A percentile compares a stretch with the other conserved stretches of the same genome.
These are phyloP conservation scores for Candidula unifasciata DNA, from an alignment of 2,888 invertebrate species.

Conservation along the genomic window DNA sequence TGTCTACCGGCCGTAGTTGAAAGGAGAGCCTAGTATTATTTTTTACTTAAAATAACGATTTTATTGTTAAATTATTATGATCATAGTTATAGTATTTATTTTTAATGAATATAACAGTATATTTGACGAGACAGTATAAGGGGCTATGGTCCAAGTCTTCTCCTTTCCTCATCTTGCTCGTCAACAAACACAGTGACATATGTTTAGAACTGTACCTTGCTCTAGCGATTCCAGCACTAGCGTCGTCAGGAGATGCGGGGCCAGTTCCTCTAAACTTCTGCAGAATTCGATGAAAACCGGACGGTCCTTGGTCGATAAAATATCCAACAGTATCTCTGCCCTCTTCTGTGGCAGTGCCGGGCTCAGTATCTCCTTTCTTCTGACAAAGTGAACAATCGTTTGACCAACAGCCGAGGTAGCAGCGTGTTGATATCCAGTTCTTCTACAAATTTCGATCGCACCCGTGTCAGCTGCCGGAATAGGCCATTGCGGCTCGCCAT, in stretches of 20 bases:
- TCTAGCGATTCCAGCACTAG: conserved; percentile 62
- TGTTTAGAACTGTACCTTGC: conserved; percentile 60
- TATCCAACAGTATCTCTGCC: conserved; percentile 72
- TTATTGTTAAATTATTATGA: too few relatives aligned
- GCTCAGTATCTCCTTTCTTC: conserved; percentile 69
- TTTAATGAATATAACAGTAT: too few relatives aligned
- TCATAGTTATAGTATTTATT: too few relatives aligned
- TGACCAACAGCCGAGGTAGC: conserved; percentile 66
- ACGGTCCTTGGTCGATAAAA: conserved; percentile 71
- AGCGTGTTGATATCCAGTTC: conserved; percentile 72
- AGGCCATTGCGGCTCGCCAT: conserved; percentile 72
- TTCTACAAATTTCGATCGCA: conserved; percentile 64
- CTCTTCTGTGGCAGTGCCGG: conserved; percentile 61
- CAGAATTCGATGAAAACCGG: conserved; percentile 74
- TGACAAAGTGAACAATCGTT: conserved; percentile 66
- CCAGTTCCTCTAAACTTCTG: conserved; percentile 70
- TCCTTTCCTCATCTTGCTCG: too few relatives aligned
- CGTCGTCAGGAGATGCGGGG: conserved; percentile 68
- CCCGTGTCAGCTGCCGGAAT: conserved; percentile 68
- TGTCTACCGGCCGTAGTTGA: too few relatives aligned
- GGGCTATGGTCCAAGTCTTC: too few relatives aligned
- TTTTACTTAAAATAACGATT: too few relatives aligned
- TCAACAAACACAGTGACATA: background rate
- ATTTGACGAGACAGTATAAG: too few relatives aligned
- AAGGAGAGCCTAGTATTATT: too few relatives aligned